Conservation (phyloP, 2,113 vertebrate genomes). For the Hiodon tergisus region DNA sequence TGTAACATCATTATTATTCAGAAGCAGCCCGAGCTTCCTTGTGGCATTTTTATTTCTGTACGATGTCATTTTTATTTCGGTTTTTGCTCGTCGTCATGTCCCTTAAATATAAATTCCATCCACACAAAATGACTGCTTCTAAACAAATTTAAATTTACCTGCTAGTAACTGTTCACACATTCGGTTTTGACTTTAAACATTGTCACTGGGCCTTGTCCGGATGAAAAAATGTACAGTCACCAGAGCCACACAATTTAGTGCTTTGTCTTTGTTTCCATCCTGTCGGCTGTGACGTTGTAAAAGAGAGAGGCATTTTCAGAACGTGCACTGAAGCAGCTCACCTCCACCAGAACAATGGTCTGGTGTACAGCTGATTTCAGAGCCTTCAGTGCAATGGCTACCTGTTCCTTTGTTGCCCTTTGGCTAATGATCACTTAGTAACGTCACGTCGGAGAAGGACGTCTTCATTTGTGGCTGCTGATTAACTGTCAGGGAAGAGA, state of each 20-base stretch:
- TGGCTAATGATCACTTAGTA: conserved; percentile 38
- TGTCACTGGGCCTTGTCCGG: neutral
- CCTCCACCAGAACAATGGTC: conserved; percentile 3
- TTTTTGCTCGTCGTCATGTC: neutral
- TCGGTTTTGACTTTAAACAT: neutral
- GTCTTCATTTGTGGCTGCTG: conserved; percentile 43
- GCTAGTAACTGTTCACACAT: neutral
- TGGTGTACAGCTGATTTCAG: neutral
- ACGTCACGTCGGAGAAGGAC: conserved; percentile 24
- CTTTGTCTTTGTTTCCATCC: neutral
- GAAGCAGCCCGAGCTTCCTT: neutral
- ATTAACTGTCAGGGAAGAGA: conserved; percentile 47
- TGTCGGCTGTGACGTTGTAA: neutral
- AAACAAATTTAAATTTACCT: too few relatives aligned
- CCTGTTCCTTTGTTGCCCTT: conserved; percentile 19
- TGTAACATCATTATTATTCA: conserved; percentile 29
- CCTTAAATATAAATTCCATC: too few relatives aligned
- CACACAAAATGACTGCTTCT: too few relatives aligned
- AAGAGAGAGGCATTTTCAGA: neutral
- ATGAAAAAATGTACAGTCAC: too few relatives aligned
- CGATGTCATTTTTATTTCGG: neutral
- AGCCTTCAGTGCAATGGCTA: neutral
- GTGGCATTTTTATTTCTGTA: neutral
- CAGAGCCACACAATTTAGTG: neutral
- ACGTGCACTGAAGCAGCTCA: neutral